Evolutionary conservation across 2,113 vertebrate species (phyloP).

Genomic region (Dissostichus mawsoni): DNA sequence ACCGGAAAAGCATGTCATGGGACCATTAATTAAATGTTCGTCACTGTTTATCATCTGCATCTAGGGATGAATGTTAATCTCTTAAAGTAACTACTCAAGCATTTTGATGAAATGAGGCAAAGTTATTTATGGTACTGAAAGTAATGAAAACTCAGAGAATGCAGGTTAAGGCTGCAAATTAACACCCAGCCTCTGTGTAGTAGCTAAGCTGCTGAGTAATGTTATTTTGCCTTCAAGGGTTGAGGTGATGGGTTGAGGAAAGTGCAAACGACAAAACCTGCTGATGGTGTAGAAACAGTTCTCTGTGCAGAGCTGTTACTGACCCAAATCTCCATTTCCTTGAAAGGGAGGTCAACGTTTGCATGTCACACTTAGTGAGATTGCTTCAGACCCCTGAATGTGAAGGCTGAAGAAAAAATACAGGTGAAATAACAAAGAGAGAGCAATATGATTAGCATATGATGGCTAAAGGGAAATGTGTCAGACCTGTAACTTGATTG

Average conservation of each 20-base stretch:
- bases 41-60: no score
- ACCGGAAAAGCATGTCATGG: no score
- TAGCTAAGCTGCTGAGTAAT: constrained; percentile 20
- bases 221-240: background rate
- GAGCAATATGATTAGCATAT: background rate
- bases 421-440: constrained; percentile 62
- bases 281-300: constrained; percentile 42
- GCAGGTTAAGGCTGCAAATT: background rate
- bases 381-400: constrained; percentile 18
- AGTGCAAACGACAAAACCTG: constrained; percentile 41
- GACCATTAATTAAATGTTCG: no score
- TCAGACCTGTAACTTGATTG: background rate
- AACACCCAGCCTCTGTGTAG: constrained; percentile 15
- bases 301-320: constrained; percentile 21
- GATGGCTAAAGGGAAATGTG: background rate
- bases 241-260: constrained; percentile 7
- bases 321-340: constrained; percentile 51
- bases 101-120: no score
- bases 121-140: no score
- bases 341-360: constrained; percentile 57
- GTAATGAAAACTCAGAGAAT: background rate
- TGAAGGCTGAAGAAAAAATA: constrained; percentile 39
- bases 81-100: no score
- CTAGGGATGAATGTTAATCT: no score
- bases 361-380: constrained; percentile 40